These are phyloP conservation scores for Alectura lathami DNA, from an alignment of 2,113 vertebrate species.

Conservation along the genomic window DNA sequence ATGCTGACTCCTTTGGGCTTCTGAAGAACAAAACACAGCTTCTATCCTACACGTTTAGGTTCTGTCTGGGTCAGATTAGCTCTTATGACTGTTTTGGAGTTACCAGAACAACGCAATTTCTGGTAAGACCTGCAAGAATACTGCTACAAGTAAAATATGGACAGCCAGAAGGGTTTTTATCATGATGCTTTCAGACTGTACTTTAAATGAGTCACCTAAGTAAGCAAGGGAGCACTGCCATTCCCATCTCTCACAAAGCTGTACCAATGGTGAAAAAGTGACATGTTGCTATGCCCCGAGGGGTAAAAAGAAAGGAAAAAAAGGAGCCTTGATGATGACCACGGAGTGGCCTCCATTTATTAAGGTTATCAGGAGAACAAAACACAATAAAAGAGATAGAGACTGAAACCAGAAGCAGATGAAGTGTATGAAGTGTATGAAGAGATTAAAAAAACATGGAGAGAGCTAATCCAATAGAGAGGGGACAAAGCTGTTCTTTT, in stretches of 20 bases:
- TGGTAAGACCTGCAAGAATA: background rate
- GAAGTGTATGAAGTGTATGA: background rate
- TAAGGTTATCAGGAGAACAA: background rate
- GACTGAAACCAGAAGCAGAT: background rate
- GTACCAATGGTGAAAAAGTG: background rate
- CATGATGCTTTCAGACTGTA: accelerated
- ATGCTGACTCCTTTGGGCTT: background rate
- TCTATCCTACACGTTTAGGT: background rate
- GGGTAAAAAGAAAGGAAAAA: background rate
- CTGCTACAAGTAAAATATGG: background rate
- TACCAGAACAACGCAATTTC: background rate
- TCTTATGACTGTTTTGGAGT: background rate
- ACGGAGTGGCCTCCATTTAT: background rate
- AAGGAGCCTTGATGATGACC: background rate
- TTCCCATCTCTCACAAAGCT: background rate
- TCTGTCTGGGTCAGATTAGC: background rate
- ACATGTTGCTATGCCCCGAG: background rate
- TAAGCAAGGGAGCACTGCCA: background rate
- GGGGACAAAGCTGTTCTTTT: background rate
- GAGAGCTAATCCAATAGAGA: background rate
- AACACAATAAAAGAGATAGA: background rate
- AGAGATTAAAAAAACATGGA: background rate
- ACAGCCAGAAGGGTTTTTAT: background rate
- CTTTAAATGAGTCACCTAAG: background rate
- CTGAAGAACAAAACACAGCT: background rate